phyloP scores from a whole-genome alignment of 2,888 invertebrate species.

The Itoplectis maculator region DNA sequence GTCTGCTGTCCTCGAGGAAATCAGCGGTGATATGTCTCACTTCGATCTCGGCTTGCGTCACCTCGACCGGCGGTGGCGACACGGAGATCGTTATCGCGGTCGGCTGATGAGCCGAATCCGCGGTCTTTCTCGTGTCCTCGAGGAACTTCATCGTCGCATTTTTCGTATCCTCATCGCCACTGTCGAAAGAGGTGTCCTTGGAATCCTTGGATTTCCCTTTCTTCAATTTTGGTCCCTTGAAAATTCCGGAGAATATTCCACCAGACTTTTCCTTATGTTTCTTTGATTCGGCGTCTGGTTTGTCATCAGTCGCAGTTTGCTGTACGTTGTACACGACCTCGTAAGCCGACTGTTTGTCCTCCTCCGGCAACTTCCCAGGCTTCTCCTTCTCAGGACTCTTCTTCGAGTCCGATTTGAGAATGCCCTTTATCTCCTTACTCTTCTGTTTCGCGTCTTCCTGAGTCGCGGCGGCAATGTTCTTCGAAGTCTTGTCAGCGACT shows the following conservation, averaged over 20 bases:
- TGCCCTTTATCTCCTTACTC: conserved; percentile 57
- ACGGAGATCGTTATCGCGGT: conserved; percentile 42
- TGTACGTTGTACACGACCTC: conserved; percentile 77
- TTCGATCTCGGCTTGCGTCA: conserved; percentile 68
- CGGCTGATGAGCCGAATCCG: conserved; percentile 63
- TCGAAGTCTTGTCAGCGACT: conserved; percentile 85
- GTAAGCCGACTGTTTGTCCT: conserved; percentile 72
- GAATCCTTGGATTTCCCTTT: conserved; percentile 79
- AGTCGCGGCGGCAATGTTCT: conserved; percentile 78
- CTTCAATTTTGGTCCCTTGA: conserved; percentile 80
- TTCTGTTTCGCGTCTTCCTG: conserved; percentile 85
- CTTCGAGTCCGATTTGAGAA: conserved; percentile 73
- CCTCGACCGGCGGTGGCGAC: conserved; percentile 58
- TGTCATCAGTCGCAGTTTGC: conserved; percentile 68
- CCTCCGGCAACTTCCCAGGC: conserved; percentile 47
- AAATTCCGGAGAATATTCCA: conserved; percentile 80
- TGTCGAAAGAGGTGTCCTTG: conserved; percentile 80
- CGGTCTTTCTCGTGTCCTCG: conserved; percentile 72
- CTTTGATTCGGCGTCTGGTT: conserved; percentile 73
- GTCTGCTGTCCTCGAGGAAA: conserved; percentile 82
- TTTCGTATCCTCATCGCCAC: conserved; percentile 80
- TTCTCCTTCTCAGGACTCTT: conserved; percentile 71
- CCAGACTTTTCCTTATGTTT: conserved; percentile 79
- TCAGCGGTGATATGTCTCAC: conserved; percentile 81
- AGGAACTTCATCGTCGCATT: conserved; percentile 71